phyloP scores from a whole-genome alignment of 2,113 vertebrate species.

The Calyptommatus sinebrachiatus region DNA sequence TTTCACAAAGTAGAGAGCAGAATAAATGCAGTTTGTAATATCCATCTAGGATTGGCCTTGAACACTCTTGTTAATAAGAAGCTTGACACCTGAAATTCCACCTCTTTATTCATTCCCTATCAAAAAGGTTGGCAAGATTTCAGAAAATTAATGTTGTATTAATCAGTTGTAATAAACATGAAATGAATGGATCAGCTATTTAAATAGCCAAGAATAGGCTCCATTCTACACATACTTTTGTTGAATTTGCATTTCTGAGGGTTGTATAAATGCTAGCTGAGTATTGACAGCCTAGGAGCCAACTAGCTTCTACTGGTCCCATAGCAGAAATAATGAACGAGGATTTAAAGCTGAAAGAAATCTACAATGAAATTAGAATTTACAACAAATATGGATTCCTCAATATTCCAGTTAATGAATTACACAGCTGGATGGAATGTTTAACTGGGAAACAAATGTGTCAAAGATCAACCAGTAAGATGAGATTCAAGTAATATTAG shows the following conservation, averaged over 20 bases:
- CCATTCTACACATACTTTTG: not conserved
- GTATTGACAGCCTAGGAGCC: not conserved
- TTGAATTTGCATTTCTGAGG: not conserved
- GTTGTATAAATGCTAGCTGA: not conserved
- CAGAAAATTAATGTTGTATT: constrained; percentile 63
- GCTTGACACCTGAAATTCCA: constrained; percentile 72
- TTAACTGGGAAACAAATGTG: not conserved
- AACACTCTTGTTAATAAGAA: constrained; percentile 63
- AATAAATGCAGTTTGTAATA: constrained; percentile 61
- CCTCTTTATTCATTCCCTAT: constrained; percentile 63
- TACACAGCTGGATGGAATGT: not conserved
- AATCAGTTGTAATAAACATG: constrained; percentile 62
- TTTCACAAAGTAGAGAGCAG: constrained; percentile 68
- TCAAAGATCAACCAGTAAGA: not conserved
- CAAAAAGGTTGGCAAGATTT: constrained; percentile 61
- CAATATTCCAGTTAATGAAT: not conserved
- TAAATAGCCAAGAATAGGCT: not conserved
- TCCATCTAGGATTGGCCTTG: constrained; percentile 73
- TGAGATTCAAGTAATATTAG: not conserved
- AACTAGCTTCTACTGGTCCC: not conserved
- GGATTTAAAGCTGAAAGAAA: not conserved
- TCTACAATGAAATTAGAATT: not conserved
- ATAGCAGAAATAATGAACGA: not conserved
- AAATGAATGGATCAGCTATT: constrained; percentile 34
- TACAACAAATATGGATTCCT: not conserved